These are phyloP conservation scores for Phrynosoma blainvillii DNA, from an alignment of 2,113 vertebrate species.

Conservation along the genomic window DNA sequence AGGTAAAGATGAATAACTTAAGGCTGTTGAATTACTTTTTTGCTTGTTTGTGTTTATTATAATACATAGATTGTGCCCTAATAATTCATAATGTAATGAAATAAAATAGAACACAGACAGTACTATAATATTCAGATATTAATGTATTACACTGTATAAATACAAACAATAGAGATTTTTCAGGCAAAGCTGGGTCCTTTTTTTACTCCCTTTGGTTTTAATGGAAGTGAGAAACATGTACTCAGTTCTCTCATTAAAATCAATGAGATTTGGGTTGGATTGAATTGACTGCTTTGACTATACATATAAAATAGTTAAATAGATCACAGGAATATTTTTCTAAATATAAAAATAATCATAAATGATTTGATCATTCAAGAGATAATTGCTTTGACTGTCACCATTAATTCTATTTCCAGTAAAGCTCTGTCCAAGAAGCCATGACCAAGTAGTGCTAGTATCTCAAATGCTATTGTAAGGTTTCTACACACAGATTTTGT, in stretches of 20 bases:
- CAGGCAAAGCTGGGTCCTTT: not conserved
- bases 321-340: not conserved
- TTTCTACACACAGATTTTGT: not conserved
- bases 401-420: not conserved
- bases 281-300: not conserved
- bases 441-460: not conserved
- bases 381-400: not conserved
- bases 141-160: not conserved
- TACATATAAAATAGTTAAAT: not conserved
- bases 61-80: not conserved
- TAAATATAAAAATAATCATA: not conserved
- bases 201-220: not conserved
- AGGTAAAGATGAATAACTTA: slow-evolving; percentile 1
- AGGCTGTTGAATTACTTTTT: not conserved
- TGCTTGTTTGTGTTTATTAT: not conserved
- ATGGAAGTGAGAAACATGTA: not conserved
- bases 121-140: not conserved
- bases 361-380: not conserved
- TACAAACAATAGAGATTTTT: not conserved
- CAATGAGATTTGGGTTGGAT: not conserved
- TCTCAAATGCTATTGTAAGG: not conserved
- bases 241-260: not conserved
- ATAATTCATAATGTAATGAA: not conserved
- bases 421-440: not conserved
- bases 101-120: not conserved